Evolutionary conservation across 2,888 invertebrate genomes (phyloP), one percentile per base, ranked within the genome.

Genomic region (Uloborus plumipes): DNA sequence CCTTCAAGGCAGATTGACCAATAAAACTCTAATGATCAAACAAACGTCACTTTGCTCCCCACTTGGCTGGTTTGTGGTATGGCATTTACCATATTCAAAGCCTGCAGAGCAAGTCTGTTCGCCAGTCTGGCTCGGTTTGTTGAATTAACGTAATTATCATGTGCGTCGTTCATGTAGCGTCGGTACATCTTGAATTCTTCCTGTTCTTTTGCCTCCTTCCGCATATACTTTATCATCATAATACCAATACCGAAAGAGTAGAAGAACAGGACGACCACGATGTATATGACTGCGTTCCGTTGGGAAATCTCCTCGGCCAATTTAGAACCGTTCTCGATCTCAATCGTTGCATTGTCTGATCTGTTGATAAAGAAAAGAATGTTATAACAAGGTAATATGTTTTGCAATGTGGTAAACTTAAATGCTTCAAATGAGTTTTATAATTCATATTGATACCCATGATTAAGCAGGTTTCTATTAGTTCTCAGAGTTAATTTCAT

Each of bases 181-280:
- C 88, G 87, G 83, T 88, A 89, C 69, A 87, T 84, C 85, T 88
- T 88, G 70, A 87, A 87, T 80, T 89, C 89, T 77, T 88, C 88
- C 73, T 88, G 87, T 69, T 89, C 87, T 64, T 86, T 81, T 39
- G 85, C 85, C 66, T 87, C 87, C 71, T 85, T 84, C 39, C 85
- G 66, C 85, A 87, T 87, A 79, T 87, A 87, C 73, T 86, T 87
- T 51, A 86, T 86, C 86, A 87, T 87, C 86, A 87, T 87, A 67
- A 87, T 80, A 13, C 86, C 87, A 59, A 87, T 87, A 20, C 86
- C 87, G 76, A 86, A 85, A 20, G 87, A 86, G 76, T 87, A 87
- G 84, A 87, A 87, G 51, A 86, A 84, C 20, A 87, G 77, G 11
- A 87, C 87, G 15, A 87, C 86, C n/a, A 87, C 86, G 70, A 87